Base-by-base conservation (phyloP, 37 sponge, comb jelly and placozoan species). In the Aphrocallistes beatrix region DNA sequence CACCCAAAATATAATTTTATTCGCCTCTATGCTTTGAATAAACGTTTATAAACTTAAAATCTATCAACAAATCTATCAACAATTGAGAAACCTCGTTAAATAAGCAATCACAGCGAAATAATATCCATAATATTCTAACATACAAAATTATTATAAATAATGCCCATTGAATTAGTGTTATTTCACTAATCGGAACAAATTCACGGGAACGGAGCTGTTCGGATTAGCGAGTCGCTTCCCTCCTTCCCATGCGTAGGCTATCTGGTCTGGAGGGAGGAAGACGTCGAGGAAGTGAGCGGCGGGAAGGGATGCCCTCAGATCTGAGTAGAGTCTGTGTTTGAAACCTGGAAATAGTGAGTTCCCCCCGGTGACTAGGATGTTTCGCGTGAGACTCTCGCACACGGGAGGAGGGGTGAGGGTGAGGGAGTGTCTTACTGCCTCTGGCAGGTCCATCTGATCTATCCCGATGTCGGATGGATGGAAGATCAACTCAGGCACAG, bases 391-490 rank as follows among this genome's bases (percentile, higher is more conserved):
- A 28, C 94, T 93, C 38, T 91, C 93, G 39, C 93, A 94, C 91
- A 98, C 92, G 36, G 85, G 83, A 16, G 38, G 51, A 0, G 99
- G 99, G 1, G 96, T 95, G 30, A 83, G 83, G 13, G 82, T 81
- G 45, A 98, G 87, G 36, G 94, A 81, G 37, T 93, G 88, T 23
- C 40, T 81, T 28, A 98, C 89, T 34, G 99, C 96, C 83, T 98
- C 99, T 19, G 91, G 82, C 13, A 98, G 81, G 1, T 96, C 99
- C 92, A 94, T 94, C 87, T 95, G 92, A 13, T 83, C 40, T 3
- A 98, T 87, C 0, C 99, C 99, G 51, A 98, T 92, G 86, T 98
- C 92, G 0, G 99, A 93, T 0, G 99, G 99, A 38, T 93, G 86
- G 82, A 98, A 98, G 9, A 98, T 89, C 0, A 98, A 36, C 87